Evolutionary conservation across 2,888 invertebrate genomes (phyloP), one percentile per base, ranked within the genome.

Genomic region (Tridacna crocea): DNA sequence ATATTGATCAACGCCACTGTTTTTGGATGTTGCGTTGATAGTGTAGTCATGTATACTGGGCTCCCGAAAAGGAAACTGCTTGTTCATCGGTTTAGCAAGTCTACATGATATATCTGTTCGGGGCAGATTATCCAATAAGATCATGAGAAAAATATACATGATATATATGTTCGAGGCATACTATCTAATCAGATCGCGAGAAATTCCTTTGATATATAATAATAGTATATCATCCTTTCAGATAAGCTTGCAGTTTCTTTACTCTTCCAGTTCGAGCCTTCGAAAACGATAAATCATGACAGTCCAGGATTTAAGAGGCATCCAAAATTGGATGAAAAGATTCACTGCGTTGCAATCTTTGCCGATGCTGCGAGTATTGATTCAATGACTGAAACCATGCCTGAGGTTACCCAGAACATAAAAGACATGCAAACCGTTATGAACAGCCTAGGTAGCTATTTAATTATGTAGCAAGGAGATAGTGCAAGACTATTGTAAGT

Each of bases 381-480:
- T 1, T 75, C 68, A 6, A 61, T 72, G 70, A 6, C 68, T 13
- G 75, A 80, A 22, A 58, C 48, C 22, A 77, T 77, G 15, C 72
- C 80, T 19, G 80, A 80, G 24, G 80, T 80, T 2, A 66, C 68
- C 11, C 75, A 75, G 24, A 80, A 80, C 36, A 75, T 80, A 12
- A 80, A 80, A 48, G 80, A 80, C 15, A 66, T 80, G 72, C 80
- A 80, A 24, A 80, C 70, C 0, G 70, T 80, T 36, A 80, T 75
- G 75, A 80, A 80, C 48, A 68, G 36, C n/a, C 36, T 75, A 22
- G 80, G 80, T 80, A 72, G 2, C 8, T 2, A 2, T 36, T 36
- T 8, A 4, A 4, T 2, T 36, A 2, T 36, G 36, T 36, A 36
- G 36, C 36, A 36, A 2, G 36, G 8, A 36, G 2, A 8, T 36